Evolutionary conservation across 2,888 invertebrate genomes (phyloP).

Genomic region (Lepas anatifera): DNA sequence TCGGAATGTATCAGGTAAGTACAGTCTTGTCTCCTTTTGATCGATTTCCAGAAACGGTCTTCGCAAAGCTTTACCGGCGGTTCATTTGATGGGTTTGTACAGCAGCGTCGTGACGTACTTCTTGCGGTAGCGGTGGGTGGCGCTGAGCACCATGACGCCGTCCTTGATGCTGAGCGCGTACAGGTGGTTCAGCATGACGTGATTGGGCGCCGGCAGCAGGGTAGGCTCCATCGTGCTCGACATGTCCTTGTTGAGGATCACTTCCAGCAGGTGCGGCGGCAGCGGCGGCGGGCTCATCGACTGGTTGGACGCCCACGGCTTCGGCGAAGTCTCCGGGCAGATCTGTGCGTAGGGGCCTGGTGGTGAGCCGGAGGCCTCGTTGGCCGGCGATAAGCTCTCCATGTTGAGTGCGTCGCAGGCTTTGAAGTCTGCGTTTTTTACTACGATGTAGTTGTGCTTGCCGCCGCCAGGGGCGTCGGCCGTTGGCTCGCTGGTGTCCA

Average conservation of each 20-base stretch:
- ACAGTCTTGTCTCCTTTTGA: too few species aligned
- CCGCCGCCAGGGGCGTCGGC: background rate
- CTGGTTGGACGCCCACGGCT: background rate
- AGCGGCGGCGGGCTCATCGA: background rate
- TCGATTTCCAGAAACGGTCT: too few species aligned
- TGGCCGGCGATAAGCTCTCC: background rate
- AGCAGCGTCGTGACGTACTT: conserved; percentile 62
- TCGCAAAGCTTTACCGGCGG: too few species aligned
- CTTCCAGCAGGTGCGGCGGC: conserved; percentile 2
- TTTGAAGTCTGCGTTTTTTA: background rate
- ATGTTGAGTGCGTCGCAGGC: conserved; percentile 6
- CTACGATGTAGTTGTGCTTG: background rate
- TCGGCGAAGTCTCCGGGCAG: background rate
- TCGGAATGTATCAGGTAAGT: too few species aligned
- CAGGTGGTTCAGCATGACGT: conserved; percentile 61
- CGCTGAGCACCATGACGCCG: conserved; percentile 98
- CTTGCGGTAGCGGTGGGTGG: conserved; percentile 95
- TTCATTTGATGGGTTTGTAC: background rate
- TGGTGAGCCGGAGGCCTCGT: background rate
- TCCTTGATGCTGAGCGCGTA: conserved; percentile 1
- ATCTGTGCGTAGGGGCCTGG: background rate
- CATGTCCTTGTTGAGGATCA: conserved; percentile 82
- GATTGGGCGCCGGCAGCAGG: conserved; percentile 96
- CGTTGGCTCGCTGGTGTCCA: conserved; percentile 18
- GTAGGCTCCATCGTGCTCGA: conserved; percentile 93